Base-by-base conservation (phyloP, 2,888 invertebrate genomes). In the Scaptomyza caliginosa region DNA sequence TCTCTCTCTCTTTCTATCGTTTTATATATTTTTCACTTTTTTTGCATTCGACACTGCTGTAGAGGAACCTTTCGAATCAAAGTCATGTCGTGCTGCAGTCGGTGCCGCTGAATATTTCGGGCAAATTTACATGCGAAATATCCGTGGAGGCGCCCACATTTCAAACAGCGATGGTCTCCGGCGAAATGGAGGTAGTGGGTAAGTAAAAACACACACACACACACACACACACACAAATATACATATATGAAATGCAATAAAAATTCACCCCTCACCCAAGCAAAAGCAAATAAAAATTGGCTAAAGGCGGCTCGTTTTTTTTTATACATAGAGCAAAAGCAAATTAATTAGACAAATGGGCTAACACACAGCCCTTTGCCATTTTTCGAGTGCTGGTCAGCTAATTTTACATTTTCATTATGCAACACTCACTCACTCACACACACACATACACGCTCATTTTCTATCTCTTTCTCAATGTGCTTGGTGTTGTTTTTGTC, bases 111-210 rank as follows among this genome's bases (percentile, higher is more conserved):
- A 90, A 88, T 86, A 90, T 91, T 87, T 91, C 91, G 51, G 91
- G 91, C 11, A 91, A 91, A 87, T 91, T 91, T 83, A 91, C 90
- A 81, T 91, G 91, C 86, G 91, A 91, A 85, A 91, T 91, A 70
- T 91, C 91, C 63, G 91, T 91, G 51, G 91, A 91, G 72, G 91
- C 91, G 64, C 91, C 91, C 54, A 90, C 90, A 62, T 91, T 91
- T 76, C 91, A 90, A 83, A 91, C 91, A 46, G 89, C 90, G 24
- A 91, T 91, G 90, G 91, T 91, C 52, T 91, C 91, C 67, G 91
- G 90, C 65, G 91, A 91, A 88, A 90, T 91, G 91, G 91, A 91
- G 87, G 90, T 91, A 64, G 91, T 91, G 67, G 91, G 91, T 91
- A 80, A 90, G 90, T 91, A 70, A 46, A 36, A 13, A 40, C 16